phyloP scores from a whole-genome alignment of 2,797 vertebrate species.

The Varecia variegata region DNA sequence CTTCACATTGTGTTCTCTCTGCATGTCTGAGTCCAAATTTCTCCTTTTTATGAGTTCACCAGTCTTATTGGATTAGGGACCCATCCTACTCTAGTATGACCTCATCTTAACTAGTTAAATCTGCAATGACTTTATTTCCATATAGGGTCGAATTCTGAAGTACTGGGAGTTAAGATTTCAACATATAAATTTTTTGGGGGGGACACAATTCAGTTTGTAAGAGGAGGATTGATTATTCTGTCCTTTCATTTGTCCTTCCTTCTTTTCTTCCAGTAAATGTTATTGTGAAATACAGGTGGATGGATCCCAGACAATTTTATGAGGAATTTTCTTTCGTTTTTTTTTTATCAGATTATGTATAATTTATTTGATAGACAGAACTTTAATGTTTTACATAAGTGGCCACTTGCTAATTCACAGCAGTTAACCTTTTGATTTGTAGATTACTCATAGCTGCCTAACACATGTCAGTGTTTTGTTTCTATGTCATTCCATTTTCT shows the following conservation, averaged over 20 bases:
- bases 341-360: no score
- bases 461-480: neutral
- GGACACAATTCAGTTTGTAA: neutral
- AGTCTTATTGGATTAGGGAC: neutral
- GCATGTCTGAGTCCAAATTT: neutral
- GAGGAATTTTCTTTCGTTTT: neutral
- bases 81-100: neutral
- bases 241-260: neutral
- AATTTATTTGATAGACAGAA: neutral
- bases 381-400: neutral
- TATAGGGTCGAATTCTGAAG: neutral
- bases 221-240: neutral
- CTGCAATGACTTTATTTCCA: neutral
- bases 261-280: neutral
- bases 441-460: neutral
- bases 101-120: neutral
- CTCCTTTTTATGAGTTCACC: neutral
- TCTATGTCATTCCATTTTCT: neutral
- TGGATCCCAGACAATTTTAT: neutral
- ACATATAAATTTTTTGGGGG: neutral
- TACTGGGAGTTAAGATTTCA: neutral
- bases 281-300: neutral
- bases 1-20: neutral
- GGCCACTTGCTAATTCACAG: neutral
- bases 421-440: neutral